phyloP scores from a whole-genome alignment of 2,888 invertebrate genomes.

The Cephus pygmeus region DNA sequence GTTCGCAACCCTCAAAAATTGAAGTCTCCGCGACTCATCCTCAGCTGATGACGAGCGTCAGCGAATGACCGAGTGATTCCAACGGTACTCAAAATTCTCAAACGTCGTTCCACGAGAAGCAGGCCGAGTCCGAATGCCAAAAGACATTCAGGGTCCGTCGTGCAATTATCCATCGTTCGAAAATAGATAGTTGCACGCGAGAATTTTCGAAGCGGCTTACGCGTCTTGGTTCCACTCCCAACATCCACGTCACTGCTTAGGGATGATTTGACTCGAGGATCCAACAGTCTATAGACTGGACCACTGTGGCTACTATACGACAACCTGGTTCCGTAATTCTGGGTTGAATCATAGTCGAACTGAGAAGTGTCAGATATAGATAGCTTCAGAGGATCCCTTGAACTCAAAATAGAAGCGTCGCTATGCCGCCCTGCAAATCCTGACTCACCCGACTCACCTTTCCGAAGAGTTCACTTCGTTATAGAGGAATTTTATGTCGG shows the following conservation, averaged over 20 bases:
- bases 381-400: conserved; percentile 35
- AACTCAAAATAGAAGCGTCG: conserved; percentile 52
- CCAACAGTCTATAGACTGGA: too few species aligned
- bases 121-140: conserved; percentile 4
- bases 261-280: too few species aligned
- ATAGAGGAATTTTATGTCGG: too few species aligned
- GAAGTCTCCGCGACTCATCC: too few species aligned
- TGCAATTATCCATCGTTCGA: conserved; percentile 25
- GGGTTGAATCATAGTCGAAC: conserved; percentile 48
- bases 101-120: not conserved
- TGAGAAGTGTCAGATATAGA: conserved; percentile 9
- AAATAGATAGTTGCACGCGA: not conserved
- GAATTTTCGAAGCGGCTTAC: too few species aligned
- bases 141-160: conserved; percentile 32
- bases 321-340: not conserved
- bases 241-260: too few species aligned
- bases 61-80: too few species aligned
- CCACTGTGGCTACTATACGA: too few species aligned
- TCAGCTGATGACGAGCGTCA: too few species aligned
- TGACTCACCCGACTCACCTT: conserved; percentile 56
- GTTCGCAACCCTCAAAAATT: not conserved
- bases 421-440: conserved; percentile 47
- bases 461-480: conserved; percentile 4
- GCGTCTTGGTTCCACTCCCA: too few species aligned
- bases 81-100: too few species aligned